These are phyloP conservation scores for Piscicola geometra DNA, from an alignment of 2,888 invertebrate species.

Conservation along the genomic window DNA sequence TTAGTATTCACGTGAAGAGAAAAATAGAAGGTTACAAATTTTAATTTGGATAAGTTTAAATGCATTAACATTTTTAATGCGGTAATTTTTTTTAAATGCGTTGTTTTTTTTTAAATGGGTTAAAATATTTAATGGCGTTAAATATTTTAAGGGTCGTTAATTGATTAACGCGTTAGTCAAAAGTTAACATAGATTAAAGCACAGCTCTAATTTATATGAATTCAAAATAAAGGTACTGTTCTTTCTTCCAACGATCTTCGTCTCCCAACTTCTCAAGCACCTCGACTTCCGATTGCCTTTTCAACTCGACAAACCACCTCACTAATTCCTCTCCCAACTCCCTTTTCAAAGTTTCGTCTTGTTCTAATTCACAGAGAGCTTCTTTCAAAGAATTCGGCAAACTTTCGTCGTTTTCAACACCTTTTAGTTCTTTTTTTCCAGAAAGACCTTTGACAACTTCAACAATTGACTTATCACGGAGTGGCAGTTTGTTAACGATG, in stretches of 20 bases:
- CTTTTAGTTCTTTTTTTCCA: not conserved
- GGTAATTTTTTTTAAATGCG: too few species aligned
- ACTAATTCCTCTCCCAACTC: conserved; percentile 38
- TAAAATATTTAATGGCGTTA: too few species aligned
- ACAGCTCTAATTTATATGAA: too few species aligned
- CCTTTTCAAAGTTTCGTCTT: conserved; percentile 35
- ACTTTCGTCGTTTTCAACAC: conserved; percentile 21
- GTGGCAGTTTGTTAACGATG: conserved; percentile 30
- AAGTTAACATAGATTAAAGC: too few species aligned
- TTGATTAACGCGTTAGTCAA: too few species aligned
- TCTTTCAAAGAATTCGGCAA: conserved; percentile 36
- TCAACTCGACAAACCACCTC: conserved; percentile 32
- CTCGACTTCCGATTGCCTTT: not conserved
- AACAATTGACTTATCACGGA: not conserved
- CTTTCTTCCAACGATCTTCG: conserved; percentile 23
- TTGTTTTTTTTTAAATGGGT: too few species aligned
- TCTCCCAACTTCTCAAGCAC: not conserved
- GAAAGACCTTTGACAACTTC: not conserved
- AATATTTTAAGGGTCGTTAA: too few species aligned
- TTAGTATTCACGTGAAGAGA: too few species aligned
- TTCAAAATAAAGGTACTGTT: conserved; percentile 23
- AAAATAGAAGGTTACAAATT: too few species aligned
- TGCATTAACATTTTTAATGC: too few species aligned
- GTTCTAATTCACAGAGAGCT: conserved; percentile 37
- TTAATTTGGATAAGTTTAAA: too few species aligned